A percentile compares a stretch with the other conserved stretches of the same genome.
Conservation (phyloP, 2,797 vertebrate species). For the Onychomys arenicola region DNA sequence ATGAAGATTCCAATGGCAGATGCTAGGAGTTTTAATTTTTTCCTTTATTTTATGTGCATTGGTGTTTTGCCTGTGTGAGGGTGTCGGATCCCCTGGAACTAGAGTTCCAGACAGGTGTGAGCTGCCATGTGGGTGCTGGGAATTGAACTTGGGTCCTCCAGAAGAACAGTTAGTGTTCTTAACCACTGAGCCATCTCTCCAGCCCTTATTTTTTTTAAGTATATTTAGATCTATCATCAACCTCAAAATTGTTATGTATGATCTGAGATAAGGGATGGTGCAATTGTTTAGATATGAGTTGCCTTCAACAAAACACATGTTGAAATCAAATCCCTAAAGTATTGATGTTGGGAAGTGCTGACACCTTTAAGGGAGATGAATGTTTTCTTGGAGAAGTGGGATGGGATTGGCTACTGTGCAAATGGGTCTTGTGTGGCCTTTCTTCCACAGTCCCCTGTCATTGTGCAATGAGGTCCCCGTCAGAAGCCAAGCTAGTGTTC, state of each 20-base stretch:
- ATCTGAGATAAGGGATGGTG: background rate
- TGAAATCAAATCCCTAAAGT: background rate
- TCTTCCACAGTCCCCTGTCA: background rate
- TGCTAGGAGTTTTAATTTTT: background rate
- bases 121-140: too few species aligned
- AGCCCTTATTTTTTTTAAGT: background rate
- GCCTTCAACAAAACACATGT: background rate
- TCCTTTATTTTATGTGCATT: too few species aligned
- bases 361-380: background rate
- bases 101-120: too few species aligned
- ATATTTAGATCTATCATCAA: background rate
- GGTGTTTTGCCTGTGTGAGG: too few species aligned
- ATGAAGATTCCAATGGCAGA: background rate
- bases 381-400: background rate
- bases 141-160: too few species aligned
- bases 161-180: too few species aligned
- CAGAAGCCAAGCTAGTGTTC: background rate
- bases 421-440: background rate
- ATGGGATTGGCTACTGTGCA: background rate
- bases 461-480: background rate
- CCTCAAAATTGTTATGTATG: background rate
- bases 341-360: background rate
- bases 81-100: too few species aligned
- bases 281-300: background rate
- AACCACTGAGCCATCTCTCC: too few species aligned